phyloP scores from a whole-genome alignment of 2,113 vertebrate genomes.

The Lontra canadensis region DNA sequence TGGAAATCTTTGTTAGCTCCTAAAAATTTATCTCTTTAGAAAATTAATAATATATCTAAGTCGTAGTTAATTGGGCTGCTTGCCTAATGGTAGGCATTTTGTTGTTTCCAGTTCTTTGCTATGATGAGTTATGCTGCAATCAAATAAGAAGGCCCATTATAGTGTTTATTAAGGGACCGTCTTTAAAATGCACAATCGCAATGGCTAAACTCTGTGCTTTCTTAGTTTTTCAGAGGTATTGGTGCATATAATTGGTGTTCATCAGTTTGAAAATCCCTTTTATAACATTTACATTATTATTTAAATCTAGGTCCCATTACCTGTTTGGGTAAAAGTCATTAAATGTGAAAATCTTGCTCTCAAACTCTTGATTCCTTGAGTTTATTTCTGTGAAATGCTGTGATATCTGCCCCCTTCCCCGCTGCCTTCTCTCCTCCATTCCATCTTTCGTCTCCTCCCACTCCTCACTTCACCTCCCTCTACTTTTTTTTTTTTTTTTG shows the following conservation, averaged over 20 bases:
- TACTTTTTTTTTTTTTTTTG: neutral
- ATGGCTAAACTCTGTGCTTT: neutral
- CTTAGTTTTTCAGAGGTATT: conserved; percentile 4
- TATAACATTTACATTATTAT: neutral
- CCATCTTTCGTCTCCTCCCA: neutral
- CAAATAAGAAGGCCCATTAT: neutral
- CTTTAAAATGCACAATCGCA: conserved; percentile 21
- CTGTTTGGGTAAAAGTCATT: neutral
- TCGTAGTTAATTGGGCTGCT: neutral
- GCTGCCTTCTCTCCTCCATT: neutral
- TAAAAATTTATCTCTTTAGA: neutral
- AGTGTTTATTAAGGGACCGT: neutral
- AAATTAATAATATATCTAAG: neutral
- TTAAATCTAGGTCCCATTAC: neutral
- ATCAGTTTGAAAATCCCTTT: neutral
- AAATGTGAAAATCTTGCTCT: neutral
- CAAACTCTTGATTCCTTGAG: neutral
- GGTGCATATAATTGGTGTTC: conserved; percentile 42
- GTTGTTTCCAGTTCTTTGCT: neutral
- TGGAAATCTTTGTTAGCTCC: neutral
- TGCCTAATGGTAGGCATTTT: neutral
- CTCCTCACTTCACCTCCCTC: neutral
- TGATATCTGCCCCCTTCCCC: neutral
- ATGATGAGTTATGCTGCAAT: neutral
- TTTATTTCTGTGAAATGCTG: neutral